Percentiles rank a stretch among this genome's conserved stretches.
Evolutionary conservation across 1,140 invertebrate genomes (phyloP).

Genomic region (Drosophila pandora): DNA sequence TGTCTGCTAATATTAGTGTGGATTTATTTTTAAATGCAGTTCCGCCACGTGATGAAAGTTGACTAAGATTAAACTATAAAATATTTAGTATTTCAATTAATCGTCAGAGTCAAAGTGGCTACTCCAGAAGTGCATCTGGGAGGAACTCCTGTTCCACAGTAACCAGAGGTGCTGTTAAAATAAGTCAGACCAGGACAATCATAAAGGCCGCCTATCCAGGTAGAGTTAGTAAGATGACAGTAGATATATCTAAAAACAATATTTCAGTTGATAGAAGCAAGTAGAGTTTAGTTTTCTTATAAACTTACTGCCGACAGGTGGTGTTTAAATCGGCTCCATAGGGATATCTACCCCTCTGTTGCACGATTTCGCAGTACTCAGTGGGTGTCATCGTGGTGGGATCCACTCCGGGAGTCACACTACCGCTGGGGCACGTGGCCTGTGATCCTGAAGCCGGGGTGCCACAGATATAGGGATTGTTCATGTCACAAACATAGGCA

Average conservation of each 20-base stretch:
- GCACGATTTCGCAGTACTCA: constrained; percentile 19
- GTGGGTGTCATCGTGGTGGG: constrained; percentile 21
- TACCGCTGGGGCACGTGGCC: constrained; percentile 29
- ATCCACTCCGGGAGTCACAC: constrained; percentile 1
- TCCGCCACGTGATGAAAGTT: neutral
- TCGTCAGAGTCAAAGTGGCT: constrained; percentile 3
- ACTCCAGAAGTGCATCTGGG: constrained; percentile 29
- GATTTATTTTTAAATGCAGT: neutral
- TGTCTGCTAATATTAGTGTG: neutral
- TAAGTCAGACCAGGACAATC: constrained; percentile 52
- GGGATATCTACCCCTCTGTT: constrained; percentile 34
- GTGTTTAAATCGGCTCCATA: constrained; percentile 32
- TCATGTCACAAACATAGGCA: constrained; percentile 32
- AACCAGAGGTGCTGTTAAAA: constrained; percentile 22
- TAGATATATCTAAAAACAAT: constrained; percentile 24
- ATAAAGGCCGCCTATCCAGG: constrained; percentile 37
- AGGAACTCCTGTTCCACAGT: constrained; percentile 37
- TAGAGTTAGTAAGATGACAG: constrained; percentile 4
- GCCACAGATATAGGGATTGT: constrained; percentile 42
- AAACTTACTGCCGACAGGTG: constrained; percentile 50
- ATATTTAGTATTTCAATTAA: neutral
- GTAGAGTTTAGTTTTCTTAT: neutral
- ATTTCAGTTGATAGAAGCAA: neutral
- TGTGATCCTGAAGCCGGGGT: neutral
- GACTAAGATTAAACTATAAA: neutral